Percentiles rank a stretch among this genome's conserved stretches.
These are phyloP conservation scores for Apodemus agrarius DNA, from an alignment of 2,797 vertebrate genomes.

Conservation along the genomic window DNA sequence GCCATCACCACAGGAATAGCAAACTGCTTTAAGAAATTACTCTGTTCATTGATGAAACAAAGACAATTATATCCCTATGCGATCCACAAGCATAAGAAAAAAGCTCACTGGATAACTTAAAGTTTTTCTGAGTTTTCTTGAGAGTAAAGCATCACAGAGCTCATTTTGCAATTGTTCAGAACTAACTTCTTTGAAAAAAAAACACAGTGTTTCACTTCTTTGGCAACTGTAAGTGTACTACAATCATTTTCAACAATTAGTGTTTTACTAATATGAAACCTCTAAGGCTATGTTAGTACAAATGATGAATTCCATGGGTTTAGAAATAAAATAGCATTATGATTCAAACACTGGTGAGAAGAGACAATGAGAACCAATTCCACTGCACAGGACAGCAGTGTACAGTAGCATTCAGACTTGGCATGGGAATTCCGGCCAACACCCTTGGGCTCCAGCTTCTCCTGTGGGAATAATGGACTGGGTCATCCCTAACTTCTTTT, in stretches of 20 bases:
- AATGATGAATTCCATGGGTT: not conserved
- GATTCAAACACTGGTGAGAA: not conserved
- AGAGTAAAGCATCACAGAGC: constrained; percentile 22
- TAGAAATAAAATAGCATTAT: constrained; percentile 1
- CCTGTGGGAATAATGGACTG: not conserved
- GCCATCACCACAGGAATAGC: not conserved
- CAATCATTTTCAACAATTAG: not conserved
- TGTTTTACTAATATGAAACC: constrained; percentile 26
- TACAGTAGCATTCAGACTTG: not conserved
- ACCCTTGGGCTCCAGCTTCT: not conserved
- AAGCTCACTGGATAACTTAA: not conserved
- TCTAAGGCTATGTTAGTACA: constrained; percentile 9
- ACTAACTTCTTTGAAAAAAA: not conserved
- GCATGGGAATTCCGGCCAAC: not conserved
- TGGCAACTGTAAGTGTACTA: not conserved
- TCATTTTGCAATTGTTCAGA: not conserved
- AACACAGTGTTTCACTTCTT: not conserved
- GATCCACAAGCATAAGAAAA: not conserved
- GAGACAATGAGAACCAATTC: not conserved
- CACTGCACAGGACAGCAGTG: not conserved
- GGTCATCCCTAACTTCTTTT: not conserved
- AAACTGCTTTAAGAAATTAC: constrained; percentile 18
- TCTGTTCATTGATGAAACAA: not conserved
- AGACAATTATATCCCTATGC: not conserved
- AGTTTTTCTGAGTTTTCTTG: not conserved